Base-by-base conservation (phyloP, 2,888 invertebrate species). In the Tenthredo amoena region DNA sequence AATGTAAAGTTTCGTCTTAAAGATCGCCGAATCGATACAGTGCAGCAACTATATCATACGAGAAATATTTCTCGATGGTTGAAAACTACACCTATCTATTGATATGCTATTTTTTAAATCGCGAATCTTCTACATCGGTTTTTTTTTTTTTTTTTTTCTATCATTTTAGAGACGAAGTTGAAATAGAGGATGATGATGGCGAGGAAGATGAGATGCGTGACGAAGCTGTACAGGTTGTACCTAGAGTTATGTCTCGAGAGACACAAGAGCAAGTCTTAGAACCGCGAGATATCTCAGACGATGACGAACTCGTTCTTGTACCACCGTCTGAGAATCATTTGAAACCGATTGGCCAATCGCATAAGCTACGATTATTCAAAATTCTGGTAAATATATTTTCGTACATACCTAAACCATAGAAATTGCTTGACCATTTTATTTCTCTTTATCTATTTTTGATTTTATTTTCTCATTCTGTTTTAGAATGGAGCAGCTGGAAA, bases 381-480 rank as follows among this genome's bases (percentile, higher is more conserved):
- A 86, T 90, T 84, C 87, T 91, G 91, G 91, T 91, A 86, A 88
- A 65, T 68, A 40, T 62, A 15, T 74, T 74, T 26, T 65, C 2
- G 0, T 15, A 3, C 2, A 62, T 10, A 68, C 26, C 12, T 37
- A 34, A 2, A 26, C 5, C 2, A 47, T 43, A n/a, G 0, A 15
- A 34, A 18, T 76, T 72, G 1, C n/a, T 34, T 18, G 6, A 62
- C 2, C 9, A 21, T 21, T 62, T 58, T 62, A 31, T 62, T 31
- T 62, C 40, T 62, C 26, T n/a, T 1, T 12, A 7, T 7, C 0
- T 43, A 47, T 47, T 15, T 18, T 47, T 31, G 6, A 1, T 26
- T 72, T 12, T 43, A 68, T 68, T 68, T 31, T 31, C 2, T 65
- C 4, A 43, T 26, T 34, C 37, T 37, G n/a, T 55, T 71, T 10